Evolutionary conservation across 2,797 vertebrate genomes (phyloP).

Genomic region (Pantherophis vulpinus): DNA sequence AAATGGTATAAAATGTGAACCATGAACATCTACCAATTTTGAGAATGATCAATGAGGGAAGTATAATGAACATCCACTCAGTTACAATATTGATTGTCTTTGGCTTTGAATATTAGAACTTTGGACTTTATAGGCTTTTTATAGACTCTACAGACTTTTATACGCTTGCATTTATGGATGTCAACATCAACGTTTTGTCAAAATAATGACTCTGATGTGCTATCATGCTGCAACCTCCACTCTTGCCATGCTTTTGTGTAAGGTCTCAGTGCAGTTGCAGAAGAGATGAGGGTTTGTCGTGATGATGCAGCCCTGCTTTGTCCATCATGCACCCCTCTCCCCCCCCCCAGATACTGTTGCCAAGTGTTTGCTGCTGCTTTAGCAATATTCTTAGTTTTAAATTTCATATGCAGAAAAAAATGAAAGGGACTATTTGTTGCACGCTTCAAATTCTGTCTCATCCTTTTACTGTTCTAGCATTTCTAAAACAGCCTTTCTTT

Average conservation of each 20-base stretch:
- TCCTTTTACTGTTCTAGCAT: background rate
- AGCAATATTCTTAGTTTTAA: background rate
- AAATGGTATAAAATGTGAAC: background rate
- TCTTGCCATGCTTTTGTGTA: background rate
- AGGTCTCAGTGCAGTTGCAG: background rate
- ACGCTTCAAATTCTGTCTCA: background rate
- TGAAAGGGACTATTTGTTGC: background rate
- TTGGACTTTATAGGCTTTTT: background rate
- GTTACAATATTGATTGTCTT: background rate
- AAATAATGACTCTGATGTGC: background rate
- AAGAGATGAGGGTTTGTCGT: background rate
- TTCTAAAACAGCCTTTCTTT: background rate
- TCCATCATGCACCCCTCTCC: background rate
- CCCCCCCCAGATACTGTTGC: background rate
- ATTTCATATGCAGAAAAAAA: background rate
- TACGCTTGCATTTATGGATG: background rate
- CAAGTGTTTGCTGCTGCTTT: background rate
- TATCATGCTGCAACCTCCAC: background rate
- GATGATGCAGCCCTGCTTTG: background rate
- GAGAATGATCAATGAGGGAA: background rate
- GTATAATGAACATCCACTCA: background rate
- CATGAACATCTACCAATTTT: background rate
- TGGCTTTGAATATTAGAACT: background rate
- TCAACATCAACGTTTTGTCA: background rate
- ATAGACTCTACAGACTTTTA: background rate